phyloP scores from a whole-genome alignment of 2,888 invertebrate species.

The Bimastos eiseni region DNA sequence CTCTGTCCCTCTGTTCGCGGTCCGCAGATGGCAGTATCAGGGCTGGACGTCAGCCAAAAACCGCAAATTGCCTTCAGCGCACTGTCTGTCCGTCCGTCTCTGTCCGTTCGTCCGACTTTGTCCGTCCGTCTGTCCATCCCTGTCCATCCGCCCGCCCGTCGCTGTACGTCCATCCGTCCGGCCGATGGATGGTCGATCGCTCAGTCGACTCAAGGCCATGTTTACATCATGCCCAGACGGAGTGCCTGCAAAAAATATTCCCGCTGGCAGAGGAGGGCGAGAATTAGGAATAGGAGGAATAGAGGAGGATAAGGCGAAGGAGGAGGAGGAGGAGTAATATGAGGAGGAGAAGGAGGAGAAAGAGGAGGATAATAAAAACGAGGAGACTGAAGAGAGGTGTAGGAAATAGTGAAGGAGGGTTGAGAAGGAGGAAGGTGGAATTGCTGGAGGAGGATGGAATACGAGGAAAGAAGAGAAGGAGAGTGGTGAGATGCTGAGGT shows the following conservation, averaged over 20 bases:
- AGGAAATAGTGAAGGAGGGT: neutral
- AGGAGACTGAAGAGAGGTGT: neutral
- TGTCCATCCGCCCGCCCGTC: neutral
- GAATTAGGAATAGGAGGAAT: neutral
- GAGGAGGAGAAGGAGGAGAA: neutral
- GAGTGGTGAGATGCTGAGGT: neutral
- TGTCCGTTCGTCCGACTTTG: too few species aligned
- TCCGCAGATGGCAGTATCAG: neutral
- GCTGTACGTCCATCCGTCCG: too few species aligned
- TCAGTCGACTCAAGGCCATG: conserved; percentile 6
- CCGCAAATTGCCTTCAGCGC: conserved; percentile 1
- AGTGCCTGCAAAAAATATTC: conserved; percentile 13
- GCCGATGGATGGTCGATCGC: neutral
- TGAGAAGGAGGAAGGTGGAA: neutral
- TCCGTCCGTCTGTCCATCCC: neutral
- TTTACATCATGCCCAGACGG: neutral
- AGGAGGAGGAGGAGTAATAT: neutral
- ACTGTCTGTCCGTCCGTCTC: neutral
- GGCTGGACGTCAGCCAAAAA: neutral
- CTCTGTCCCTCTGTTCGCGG: neutral
- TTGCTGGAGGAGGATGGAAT: neutral
- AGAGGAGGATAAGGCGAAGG: neutral
- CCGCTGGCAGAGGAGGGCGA: neutral
- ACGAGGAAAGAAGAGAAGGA: neutral
- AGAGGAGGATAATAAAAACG: neutral